These are phyloP conservation scores for Cheilinus undulatus DNA, from an alignment of 2,113 vertebrate genomes.

Conservation along the genomic window DNA sequence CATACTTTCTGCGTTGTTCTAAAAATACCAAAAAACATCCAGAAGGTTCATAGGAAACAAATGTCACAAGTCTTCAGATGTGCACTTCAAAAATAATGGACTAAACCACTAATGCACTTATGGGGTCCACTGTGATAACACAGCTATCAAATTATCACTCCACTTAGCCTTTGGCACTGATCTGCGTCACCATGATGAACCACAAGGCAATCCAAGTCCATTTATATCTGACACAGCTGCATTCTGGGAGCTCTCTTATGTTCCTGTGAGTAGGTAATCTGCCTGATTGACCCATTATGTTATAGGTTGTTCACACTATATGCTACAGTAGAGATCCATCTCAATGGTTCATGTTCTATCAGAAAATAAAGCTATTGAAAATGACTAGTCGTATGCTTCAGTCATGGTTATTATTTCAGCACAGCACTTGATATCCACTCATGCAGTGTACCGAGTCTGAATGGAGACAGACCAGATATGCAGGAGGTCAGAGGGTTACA, in stretches of 20 bases:
- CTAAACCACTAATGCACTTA: slow-evolving; percentile 19
- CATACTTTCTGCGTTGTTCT: not conserved
- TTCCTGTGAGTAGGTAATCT: slow-evolving; percentile 33
- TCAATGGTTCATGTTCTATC: not conserved
- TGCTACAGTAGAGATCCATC: not conserved
- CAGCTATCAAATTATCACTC: slow-evolving; percentile 1
- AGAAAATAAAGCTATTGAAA: slow-evolving; percentile 10
- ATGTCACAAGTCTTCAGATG: not conserved
- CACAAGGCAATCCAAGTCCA: slow-evolving; percentile 32
- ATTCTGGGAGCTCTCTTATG: slow-evolving; percentile 12
- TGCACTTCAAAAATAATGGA: not conserved
- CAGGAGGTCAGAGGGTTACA: not conserved
- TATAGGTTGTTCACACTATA: slow-evolving; percentile 38
- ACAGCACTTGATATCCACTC: not conserved
- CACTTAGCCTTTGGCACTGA: slow-evolving; percentile 38
- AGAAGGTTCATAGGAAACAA: not conserved
- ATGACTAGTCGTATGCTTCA: not conserved
- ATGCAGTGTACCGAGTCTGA: not conserved
- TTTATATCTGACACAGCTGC: slow-evolving; percentile 29
- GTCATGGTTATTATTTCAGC: slow-evolving; percentile 2
- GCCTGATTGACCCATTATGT: slow-evolving; percentile 18
- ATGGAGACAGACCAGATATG: not conserved
- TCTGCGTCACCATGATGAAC: slow-evolving; percentile 2
- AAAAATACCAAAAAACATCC: not conserved
- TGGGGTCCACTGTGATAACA: slow-evolving; percentile 34